Base-by-base conservation (phyloP, 2,888 invertebrate species). In the Halictus ligatus region DNA sequence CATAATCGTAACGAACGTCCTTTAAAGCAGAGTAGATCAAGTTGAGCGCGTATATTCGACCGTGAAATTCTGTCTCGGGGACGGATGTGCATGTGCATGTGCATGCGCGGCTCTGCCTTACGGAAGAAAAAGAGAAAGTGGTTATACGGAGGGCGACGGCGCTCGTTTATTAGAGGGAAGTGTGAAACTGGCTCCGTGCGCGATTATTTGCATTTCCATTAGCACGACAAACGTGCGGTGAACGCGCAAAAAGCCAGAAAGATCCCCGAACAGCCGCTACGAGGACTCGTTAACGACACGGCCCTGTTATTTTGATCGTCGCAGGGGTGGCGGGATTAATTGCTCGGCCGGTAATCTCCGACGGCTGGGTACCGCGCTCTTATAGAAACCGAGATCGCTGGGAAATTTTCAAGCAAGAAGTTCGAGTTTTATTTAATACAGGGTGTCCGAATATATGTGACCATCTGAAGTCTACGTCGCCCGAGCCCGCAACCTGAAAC, bases 121-220 rank as follows among this genome's bases (percentile, higher is more conserved):
- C n/a, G 29, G 25, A 13, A 64, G 87, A 85, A 75, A 80, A 82
- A 85, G 84, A 84, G 81, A 83, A 80, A 82, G 85, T 80, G 80
- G 78, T 48, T 64, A 71, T 58, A 75, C 54, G 35, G 72, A 54
- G 82, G 69, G 78, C 78, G 79, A 76, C 76, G 85, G 72, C 79
- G 80, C 91, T 90, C 88, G 88, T 91, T 85, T 91, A 91, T 91
- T 89, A 90, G 86, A 88, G 82, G 83, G 81, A 91, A 87, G 91
- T 88, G 92, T 87, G 91, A 91, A 92, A 92, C 91, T 90, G 90
- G 84, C 85, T 77, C 74, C 83, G 54, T 72, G 48, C 78, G 86
- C 76, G 88, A 92, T 91, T 91, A 91, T 91, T 91, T 91, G 92
- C 91, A 91, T 91, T 91, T 91, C 91, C 91, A 91, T 91, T 91